phyloP scores from a whole-genome alignment of 30 jellyfish, hydroid and myxozoan species.

The Turritopsis rubra region DNA sequence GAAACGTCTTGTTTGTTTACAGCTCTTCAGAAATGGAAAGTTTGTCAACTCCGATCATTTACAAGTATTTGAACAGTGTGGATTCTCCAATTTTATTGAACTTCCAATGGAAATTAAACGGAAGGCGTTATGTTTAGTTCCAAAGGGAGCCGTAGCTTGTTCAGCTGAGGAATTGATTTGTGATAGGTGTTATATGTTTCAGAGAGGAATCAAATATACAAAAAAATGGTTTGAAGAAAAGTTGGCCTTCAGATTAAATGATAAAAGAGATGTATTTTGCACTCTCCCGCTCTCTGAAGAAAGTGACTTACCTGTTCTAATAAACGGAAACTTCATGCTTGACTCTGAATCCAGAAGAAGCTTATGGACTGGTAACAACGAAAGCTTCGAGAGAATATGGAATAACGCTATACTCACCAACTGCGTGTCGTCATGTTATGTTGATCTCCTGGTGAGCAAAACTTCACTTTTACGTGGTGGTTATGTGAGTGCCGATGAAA shows the following conservation, averaged over 20 bases:
- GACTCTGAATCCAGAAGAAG: constrained; percentile 74
- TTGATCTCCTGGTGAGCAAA: constrained; percentile 15
- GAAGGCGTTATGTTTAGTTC: constrained; percentile 30
- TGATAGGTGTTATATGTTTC: background rate
- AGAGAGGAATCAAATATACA: background rate
- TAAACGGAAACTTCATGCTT: constrained; percentile 60
- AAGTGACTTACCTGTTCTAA: constrained; percentile 44
- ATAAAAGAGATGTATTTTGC: constrained; percentile 42
- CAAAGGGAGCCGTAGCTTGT: constrained; percentile 61
- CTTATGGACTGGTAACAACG: constrained; percentile 33
- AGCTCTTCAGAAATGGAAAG: background rate
- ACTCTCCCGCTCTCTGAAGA: constrained; percentile 48
- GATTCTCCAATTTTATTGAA: constrained; percentile 4
- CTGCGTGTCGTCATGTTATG: constrained; percentile 61
- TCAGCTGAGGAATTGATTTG: background rate
- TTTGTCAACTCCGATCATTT: constrained; percentile 1
- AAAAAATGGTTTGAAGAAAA: background rate
- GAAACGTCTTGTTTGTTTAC: constrained; percentile 8
- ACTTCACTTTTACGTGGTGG: background rate
- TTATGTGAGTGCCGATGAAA: background rate
- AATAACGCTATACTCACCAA: constrained; percentile 38
- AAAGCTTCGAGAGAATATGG: constrained; percentile 39
- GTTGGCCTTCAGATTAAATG: background rate
- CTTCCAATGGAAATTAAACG: background rate
- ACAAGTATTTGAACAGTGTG: constrained; percentile 27